Evolutionary conservation across 2,113 vertebrate genomes (phyloP), one percentile per base, ranked within the genome.

Genomic region (Limanda limanda): DNA sequence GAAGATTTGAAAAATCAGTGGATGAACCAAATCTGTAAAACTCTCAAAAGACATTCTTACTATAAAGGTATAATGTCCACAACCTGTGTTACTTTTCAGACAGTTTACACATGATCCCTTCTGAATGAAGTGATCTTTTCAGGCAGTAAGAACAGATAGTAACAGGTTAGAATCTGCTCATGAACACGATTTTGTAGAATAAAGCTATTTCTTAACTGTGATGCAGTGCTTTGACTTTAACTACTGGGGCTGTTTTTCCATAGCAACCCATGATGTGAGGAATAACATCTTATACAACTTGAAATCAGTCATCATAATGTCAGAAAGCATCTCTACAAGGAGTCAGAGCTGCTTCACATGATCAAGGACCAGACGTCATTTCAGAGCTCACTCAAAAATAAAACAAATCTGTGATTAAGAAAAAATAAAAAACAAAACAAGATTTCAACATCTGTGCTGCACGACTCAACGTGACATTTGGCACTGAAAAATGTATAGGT

Each of bases 401-500:
- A 67, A n/a, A 48, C 69, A 63, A 42, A 54, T n/a, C 45, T 17
- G 48, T 10, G 35, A 37, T 52, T n/a, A 20, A 52, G n/a, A 52
- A 52, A 72, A 12, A 64, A 1, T 5, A 4, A 67, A 62, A 69
- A 76, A 78, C 40, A 1, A 31, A 31, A 31, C 20, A 57, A 24
- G 54, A 64, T 20, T 67, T 54, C 61, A n/a, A 57, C 15, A 42
- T 52, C 68, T 77, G 31, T 40, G 68, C 76, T 62, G 79, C 78
- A 64, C 31, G 66, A 76, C 71, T 80, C 57, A n/a, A 40, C 14
- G 17, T 75, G 47, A 82, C 48, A 35, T 86, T 89, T 92, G 88
- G 88, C 89, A 92, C 82, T 73, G 77, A 73, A 73, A 81, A 62
- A 69, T 40, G 59, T 82, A 54, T 68, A 80, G 78, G 81, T 90